Conservation (phyloP, 2,797 vertebrate species). For the Numenius phaeopus region DNA sequence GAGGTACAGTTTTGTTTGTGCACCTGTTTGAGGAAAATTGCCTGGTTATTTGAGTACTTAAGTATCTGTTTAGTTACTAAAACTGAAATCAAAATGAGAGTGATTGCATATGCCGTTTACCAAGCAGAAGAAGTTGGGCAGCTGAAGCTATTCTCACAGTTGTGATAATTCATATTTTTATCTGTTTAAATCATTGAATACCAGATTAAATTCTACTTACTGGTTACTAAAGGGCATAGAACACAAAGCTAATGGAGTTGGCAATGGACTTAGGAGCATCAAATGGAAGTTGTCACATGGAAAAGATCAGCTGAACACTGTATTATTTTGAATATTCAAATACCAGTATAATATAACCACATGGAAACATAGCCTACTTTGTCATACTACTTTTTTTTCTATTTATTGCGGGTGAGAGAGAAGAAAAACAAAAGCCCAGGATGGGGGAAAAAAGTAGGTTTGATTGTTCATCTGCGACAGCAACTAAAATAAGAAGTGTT, state of each 20-base stretch:
- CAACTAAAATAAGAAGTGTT: neutral
- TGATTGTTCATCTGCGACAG: neutral
- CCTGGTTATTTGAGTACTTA: neutral
- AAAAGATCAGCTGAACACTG: neutral
- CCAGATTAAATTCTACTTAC: neutral
- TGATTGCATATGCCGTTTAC: neutral
- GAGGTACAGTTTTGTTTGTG: neutral
- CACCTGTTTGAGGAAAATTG: neutral
- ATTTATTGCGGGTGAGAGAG: neutral
- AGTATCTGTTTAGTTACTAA: neutral
- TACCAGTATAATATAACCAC: neutral
- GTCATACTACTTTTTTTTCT: neutral
- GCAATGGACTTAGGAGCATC: neutral
- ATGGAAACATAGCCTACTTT: neutral
- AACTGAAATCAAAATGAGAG: neutral
- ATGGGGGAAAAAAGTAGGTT: neutral
- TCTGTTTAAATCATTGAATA: neutral
- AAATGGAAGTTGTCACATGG: neutral
- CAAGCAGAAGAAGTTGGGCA: neutral
- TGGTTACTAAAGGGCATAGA: neutral
- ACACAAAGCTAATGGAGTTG: neutral
- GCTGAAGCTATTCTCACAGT: neutral
- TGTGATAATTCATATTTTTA: neutral
- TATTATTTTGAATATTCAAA: neutral
- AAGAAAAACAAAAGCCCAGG: neutral